phyloP scores from a whole-genome alignment of 2,797 vertebrate genomes.

The Acrocephalus scirpaceus region DNA sequence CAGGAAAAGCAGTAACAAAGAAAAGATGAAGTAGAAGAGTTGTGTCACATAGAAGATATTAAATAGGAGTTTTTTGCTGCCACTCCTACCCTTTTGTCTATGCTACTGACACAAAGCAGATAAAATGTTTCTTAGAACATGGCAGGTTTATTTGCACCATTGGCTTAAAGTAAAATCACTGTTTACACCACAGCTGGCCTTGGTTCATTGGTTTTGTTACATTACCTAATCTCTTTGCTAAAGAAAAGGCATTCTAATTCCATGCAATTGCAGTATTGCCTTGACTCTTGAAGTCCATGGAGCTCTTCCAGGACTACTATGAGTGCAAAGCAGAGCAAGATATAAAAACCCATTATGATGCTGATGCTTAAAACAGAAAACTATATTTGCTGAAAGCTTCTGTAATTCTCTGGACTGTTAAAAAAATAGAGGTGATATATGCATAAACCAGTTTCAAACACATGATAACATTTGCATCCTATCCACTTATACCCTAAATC shows the following conservation, averaged over 20 bases:
- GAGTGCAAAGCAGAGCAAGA: not conserved
- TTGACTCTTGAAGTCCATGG: constrained; percentile 5
- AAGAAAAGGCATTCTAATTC: constrained; percentile 22
- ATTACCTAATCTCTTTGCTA: constrained; percentile 1
- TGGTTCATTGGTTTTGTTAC: not conserved
- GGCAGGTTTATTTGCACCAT: not conserved
- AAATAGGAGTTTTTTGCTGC: not conserved
- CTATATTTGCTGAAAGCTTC: not conserved
- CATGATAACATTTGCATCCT: not conserved
- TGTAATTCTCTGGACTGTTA: not conserved
- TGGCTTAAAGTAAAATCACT: not conserved
- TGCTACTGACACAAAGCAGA: not conserved
- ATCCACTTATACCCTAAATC: not conserved
- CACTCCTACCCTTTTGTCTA: not conserved
- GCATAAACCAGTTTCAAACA: not conserved
- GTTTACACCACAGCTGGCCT: constrained; percentile 1
- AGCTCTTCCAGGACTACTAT: not conserved
- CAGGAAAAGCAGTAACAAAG: not conserved
- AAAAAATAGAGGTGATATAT: not conserved
- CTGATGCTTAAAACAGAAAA: not conserved
- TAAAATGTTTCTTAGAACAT: not conserved
- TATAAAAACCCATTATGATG: not conserved
- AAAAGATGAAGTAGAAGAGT: not conserved
- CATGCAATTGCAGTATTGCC: not conserved
- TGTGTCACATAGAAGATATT: not conserved